Evolutionary conservation across 2,888 invertebrate species (phyloP).

Genomic region (Branchipolynoe longqiensis): DNA sequence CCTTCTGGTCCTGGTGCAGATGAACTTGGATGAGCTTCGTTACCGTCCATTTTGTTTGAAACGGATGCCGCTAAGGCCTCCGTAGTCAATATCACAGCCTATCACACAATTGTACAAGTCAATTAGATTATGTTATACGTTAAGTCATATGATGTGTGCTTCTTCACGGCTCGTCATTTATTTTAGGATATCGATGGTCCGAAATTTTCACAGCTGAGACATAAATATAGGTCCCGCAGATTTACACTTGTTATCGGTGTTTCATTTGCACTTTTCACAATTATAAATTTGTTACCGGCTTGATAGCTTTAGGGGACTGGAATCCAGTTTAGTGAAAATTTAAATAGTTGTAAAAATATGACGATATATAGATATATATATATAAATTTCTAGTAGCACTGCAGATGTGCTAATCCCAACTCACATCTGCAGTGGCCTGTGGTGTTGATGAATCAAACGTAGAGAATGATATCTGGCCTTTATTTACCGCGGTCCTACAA

Average conservation of each 20-base stretch:
- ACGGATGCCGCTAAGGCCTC: neutral
- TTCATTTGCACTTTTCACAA: neutral
- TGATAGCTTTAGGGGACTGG: neutral
- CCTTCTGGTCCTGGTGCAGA: neutral
- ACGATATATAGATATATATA: too few relatives aligned
- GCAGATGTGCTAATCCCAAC: neutral
- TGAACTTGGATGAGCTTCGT: neutral
- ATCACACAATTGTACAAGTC: neutral
- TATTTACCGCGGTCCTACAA: slow-evolving; percentile 46
- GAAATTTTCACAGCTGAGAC: slow-evolving; percentile 20
- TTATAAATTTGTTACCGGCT: neutral
- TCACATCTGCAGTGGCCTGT: neutral
- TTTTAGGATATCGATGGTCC: slow-evolving; percentile 9
- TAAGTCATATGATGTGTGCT: neutral
- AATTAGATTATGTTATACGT: too few relatives aligned
- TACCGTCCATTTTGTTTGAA: slow-evolving; percentile 23
- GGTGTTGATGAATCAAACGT: neutral
- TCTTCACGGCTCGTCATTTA: neutral
- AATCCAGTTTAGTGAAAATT: neutral
- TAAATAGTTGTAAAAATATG: neutral
- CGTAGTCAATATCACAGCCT: neutral
- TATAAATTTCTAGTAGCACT: neutral
- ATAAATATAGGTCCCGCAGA: slow-evolving; percentile 22
- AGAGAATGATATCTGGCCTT: too few relatives aligned
- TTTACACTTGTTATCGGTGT: neutral